These are phyloP conservation scores for Nomada flava DNA, from an alignment of 2,888 invertebrate genomes.

Conservation along the genomic window DNA sequence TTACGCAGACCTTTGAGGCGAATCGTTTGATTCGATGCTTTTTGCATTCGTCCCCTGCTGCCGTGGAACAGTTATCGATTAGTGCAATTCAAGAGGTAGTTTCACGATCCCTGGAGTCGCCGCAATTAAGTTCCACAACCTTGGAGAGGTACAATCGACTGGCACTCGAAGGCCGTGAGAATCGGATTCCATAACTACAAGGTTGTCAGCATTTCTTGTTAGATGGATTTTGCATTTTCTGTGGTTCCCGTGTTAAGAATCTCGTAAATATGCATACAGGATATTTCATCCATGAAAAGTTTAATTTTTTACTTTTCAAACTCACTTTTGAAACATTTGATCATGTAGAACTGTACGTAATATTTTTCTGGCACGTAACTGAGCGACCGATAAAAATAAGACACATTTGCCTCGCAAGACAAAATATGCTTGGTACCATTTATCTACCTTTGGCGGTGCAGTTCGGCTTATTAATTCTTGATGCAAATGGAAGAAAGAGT, in stretches of 20 bases:
- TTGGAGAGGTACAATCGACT: slow-evolving; percentile 29
- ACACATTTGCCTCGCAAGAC: neutral
- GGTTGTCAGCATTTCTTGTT: neutral
- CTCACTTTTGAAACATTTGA: neutral
- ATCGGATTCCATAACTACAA: slow-evolving; percentile 33
- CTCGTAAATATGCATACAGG: neutral
- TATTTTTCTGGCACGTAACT: too few species aligned
- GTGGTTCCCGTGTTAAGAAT: neutral
- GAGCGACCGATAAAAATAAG: too few species aligned
- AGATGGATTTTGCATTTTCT: neutral
- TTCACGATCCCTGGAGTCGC: slow-evolving; percentile 28
- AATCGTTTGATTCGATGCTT: slow-evolving; percentile 18
- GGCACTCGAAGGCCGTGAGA: slow-evolving; percentile 12
- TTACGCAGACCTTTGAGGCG: neutral
- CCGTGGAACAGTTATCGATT: slow-evolving; percentile 24
- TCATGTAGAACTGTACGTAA: neutral
- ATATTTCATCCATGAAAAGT: too few species aligned
- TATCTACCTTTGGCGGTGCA: slow-evolving; percentile 53
- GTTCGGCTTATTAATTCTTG: slow-evolving; percentile 70
- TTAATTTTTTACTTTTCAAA: too few species aligned
- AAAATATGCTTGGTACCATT: slow-evolving; percentile 52
- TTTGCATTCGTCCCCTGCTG: slow-evolving; percentile 32
- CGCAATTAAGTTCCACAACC: slow-evolving; percentile 40
- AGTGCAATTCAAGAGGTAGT: slow-evolving; percentile 36
- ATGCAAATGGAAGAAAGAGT: neutral